Percentiles rank a stretch among this genome's conserved stretches.
These are phyloP conservation scores for Drepana falcataria DNA, from an alignment of 2,888 invertebrate species.

Conservation along the genomic window DNA sequence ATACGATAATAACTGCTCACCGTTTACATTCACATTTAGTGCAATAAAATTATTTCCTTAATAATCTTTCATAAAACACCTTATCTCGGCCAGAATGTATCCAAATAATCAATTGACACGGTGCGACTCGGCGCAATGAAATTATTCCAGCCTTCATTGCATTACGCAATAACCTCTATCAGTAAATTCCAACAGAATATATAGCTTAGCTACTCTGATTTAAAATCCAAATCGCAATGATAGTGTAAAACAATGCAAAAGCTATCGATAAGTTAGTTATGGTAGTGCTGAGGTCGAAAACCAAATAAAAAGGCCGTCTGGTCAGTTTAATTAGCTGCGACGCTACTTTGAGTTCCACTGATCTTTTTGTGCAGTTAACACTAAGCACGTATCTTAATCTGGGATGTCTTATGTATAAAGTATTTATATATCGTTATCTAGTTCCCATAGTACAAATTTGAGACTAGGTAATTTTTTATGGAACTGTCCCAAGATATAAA, in stretches of 20 bases:
- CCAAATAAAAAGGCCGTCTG: no score
- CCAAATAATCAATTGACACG: constrained; percentile 4
- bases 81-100: constrained; percentile 4
- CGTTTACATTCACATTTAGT: neutral
- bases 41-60: neutral
- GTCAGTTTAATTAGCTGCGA: no score
- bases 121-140: neutral
- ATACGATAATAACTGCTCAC: neutral
- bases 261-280: neutral
- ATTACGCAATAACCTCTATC: neutral
- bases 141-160: neutral
- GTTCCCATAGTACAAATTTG: no score
- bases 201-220: neutral
- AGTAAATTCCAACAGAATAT: neutral
- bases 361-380: no score
- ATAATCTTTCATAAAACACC: constrained; percentile 1
- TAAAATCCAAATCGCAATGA: neutral
- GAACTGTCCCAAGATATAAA: no score
- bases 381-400: no score
- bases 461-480: no score
- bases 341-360: no score
- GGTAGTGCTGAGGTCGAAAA: neutral
- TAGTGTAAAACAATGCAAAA: neutral
- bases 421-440: no score
- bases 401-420: no score